Evolutionary conservation across 2,113 vertebrate genomes (phyloP).

Genomic region (Morone chrysops): DNA sequence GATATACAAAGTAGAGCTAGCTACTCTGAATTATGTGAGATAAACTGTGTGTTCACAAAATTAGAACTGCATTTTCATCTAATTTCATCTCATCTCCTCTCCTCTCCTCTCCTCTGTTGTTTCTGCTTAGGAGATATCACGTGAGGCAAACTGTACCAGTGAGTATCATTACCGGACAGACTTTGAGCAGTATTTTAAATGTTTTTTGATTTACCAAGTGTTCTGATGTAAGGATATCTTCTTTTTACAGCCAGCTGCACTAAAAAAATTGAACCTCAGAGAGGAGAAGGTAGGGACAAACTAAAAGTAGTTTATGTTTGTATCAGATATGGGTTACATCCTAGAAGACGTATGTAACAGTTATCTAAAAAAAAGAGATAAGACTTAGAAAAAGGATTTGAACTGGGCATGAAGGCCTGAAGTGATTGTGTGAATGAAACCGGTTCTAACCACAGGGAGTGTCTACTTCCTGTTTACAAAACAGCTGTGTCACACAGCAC

Average conservation of each 20-base stretch:
- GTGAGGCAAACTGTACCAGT: neutral
- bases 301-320: neutral
- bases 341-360: neutral
- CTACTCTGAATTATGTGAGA: too few relatives aligned
- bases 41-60: neutral
- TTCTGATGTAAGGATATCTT: neutral
- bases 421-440: neutral
- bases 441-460: too few relatives aligned
- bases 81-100: too few relatives aligned
- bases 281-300: neutral
- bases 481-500: neutral
- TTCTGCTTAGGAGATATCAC: neutral
- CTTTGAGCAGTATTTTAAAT: neutral
- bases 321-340: neutral
- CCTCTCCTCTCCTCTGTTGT: neutral
- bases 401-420: neutral
- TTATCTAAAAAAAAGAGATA: neutral
- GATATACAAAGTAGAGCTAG: neutral
- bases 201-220: neutral
- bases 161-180: neutral
- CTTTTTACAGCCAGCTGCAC: constrained; percentile 11
- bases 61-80: neutral
- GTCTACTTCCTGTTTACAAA: neutral
- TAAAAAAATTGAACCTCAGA: rapidly evolving
- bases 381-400: neutral